Conservation (phyloP, 2,888 invertebrate genomes). For the Aphodius granarius region DNA sequence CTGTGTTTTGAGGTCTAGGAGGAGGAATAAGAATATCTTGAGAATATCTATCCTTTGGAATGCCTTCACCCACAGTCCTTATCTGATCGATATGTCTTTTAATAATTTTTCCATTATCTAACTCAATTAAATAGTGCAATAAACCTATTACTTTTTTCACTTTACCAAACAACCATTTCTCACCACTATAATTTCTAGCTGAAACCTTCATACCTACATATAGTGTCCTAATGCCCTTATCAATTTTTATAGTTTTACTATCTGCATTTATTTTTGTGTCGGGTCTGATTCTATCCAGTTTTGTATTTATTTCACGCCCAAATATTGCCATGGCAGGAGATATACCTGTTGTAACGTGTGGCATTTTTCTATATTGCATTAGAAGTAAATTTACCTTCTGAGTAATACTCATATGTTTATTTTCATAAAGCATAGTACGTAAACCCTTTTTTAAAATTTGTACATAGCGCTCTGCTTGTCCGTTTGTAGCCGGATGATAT, state of each 20-base stretch:
- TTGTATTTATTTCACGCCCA: not conserved
- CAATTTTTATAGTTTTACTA: not conserved
- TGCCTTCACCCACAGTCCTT: not conserved
- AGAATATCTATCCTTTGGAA: not conserved
- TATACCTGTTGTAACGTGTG: slow-evolving; percentile 16
- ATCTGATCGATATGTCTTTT: not conserved
- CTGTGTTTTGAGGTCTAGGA: not conserved
- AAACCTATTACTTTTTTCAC: not conserved
- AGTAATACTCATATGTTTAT: slow-evolving; percentile 12
- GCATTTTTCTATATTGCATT: slow-evolving; percentile 28
- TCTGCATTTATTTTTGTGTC: not conserved
- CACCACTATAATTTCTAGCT: not conserved
- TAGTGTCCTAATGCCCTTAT: not conserved
- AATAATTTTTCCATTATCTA: not conserved
- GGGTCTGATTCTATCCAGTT: not conserved
- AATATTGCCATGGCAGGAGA: slow-evolving; percentile 28
- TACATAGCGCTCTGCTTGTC: slow-evolving; percentile 33
- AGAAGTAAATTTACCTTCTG: slow-evolving; percentile 22
- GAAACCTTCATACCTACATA: not conserved
- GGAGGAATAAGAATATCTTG: not conserved
- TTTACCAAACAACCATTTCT: not conserved
- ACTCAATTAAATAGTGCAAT: not conserved
- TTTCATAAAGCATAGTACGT: slow-evolving; percentile 10
- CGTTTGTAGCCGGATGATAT: slow-evolving; percentile 36
- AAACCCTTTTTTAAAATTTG: slow-evolving; percentile 30